A percentile compares a stretch with the other conserved stretches of the same genome.
Conservation (phyloP, 2,888 invertebrate species). For the Tinea trinotella region DNA sequence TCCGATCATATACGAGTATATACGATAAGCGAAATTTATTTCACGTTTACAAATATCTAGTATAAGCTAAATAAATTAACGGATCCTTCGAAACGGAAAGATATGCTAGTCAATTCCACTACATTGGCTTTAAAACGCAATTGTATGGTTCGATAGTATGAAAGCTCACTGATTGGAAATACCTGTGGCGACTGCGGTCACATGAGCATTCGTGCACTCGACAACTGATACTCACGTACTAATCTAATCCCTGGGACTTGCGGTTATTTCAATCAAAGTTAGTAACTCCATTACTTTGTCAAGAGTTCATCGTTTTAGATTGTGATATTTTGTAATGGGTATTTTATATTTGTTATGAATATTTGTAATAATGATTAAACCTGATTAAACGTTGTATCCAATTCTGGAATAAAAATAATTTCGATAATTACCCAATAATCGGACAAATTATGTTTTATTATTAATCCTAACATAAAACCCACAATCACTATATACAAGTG, state of each 20-base stretch:
- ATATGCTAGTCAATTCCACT: not conserved
- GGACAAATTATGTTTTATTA: too few species aligned
- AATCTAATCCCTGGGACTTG: conserved; percentile 41
- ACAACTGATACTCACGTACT: not conserved
- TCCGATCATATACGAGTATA: not conserved
- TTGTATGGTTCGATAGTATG: not conserved
- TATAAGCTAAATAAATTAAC: not conserved
- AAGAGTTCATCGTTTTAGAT: conserved; percentile 22
- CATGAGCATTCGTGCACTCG: not conserved
- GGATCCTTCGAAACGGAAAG: not conserved
- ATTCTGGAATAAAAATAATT: too few species aligned
- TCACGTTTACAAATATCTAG: not conserved
- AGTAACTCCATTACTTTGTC: conserved; percentile 3
- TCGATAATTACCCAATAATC: too few species aligned
- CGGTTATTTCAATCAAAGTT: conserved; percentile 38
- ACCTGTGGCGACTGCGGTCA: not conserved
- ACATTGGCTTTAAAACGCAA: not conserved
- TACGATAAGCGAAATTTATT: not conserved
- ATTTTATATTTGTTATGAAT: conserved; percentile 24
- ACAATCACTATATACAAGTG: too few species aligned
- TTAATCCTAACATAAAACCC: too few species aligned
- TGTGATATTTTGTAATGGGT: conserved; percentile 25
- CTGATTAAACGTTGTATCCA: too few species aligned
- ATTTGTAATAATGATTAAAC: conserved; percentile 25
- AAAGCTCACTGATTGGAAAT: not conserved